phyloP scores from a whole-genome alignment of 1,140 invertebrate species.

The Heliconius himera region DNA sequence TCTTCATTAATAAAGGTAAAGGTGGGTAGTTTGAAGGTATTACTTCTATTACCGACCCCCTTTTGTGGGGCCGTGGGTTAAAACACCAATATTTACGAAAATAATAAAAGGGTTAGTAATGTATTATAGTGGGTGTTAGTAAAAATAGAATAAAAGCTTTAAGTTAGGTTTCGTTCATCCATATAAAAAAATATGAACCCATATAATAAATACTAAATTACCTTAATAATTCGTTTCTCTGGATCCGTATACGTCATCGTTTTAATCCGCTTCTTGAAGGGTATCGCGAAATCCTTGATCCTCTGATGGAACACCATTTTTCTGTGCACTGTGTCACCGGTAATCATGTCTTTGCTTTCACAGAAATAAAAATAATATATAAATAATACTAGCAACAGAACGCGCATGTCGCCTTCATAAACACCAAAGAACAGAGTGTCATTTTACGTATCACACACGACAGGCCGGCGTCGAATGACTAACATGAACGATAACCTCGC shows the following conservation, averaged over 20 bases:
- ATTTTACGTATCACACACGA: conserved; percentile 47
- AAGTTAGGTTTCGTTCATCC: no score
- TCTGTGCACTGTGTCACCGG: conserved; percentile 73
- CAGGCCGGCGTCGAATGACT: conserved; percentile 52
- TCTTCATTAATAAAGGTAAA: conserved; percentile 25
- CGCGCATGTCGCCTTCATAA: conserved; percentile 56
- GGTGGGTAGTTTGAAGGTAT: not conserved
- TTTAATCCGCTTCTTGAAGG: conserved; percentile 75
- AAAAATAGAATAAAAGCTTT: not conserved
- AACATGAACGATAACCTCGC: conserved; percentile 58
- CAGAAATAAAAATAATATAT: conserved; percentile 57
- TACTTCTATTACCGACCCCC: conserved; percentile 1
- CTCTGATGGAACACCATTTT: conserved; percentile 79
- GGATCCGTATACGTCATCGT: conserved; percentile 67
- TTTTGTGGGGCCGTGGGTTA: not conserved
- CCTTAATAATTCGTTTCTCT: conserved; percentile 74
- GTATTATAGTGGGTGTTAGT: not conserved
- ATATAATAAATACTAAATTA: conserved; percentile 33
- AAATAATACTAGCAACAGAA: conserved; percentile 51
- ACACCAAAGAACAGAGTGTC: conserved; percentile 34
- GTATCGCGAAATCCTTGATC: conserved; percentile 75
- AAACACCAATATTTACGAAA: not conserved
- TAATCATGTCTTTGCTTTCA: conserved; percentile 66
- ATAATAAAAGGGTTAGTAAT: not conserved
- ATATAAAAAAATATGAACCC: no score